Conservation (phyloP, 2,113 vertebrate genomes). For the Ciconia maguari region DNA sequence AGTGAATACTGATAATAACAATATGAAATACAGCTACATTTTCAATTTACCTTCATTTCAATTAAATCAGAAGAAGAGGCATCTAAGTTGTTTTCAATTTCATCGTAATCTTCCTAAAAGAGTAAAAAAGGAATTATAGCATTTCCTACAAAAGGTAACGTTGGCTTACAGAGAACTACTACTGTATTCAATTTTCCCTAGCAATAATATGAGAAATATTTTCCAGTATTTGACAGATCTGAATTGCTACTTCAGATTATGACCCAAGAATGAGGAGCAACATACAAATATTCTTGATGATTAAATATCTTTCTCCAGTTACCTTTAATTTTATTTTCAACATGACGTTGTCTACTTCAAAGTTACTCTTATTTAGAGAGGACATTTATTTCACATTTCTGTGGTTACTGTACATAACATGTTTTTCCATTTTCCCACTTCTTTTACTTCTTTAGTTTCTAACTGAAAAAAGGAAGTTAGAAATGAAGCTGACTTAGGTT, state of each 20-base stretch:
- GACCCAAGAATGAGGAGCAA: background rate
- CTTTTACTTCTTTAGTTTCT: background rate
- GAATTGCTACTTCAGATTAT: background rate
- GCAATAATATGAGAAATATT: background rate
- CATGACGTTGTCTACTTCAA: background rate
- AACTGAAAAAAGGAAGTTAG: background rate
- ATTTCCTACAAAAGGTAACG: background rate
- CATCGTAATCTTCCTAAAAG: slow-evolving; percentile 73
- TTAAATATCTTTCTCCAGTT: background rate
- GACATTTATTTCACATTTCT: background rate
- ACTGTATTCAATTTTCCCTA: background rate
- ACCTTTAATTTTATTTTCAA: background rate
- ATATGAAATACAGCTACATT: background rate
- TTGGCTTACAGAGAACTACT: background rate
- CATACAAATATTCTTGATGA: background rate
- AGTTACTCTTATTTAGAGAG: background rate
- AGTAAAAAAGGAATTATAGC: background rate
- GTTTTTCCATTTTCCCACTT: background rate
- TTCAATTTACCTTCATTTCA: slow-evolving; percentile 74
- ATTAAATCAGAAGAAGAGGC: slow-evolving; percentile 68
- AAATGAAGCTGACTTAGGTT: background rate
- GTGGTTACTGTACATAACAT: background rate
- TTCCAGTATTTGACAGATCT: background rate
- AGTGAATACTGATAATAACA: background rate
- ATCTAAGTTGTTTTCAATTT: slow-evolving; percentile 68